These are phyloP conservation scores for Tipula unca DNA, from an alignment of 2,888 invertebrate species.

Conservation along the genomic window DNA sequence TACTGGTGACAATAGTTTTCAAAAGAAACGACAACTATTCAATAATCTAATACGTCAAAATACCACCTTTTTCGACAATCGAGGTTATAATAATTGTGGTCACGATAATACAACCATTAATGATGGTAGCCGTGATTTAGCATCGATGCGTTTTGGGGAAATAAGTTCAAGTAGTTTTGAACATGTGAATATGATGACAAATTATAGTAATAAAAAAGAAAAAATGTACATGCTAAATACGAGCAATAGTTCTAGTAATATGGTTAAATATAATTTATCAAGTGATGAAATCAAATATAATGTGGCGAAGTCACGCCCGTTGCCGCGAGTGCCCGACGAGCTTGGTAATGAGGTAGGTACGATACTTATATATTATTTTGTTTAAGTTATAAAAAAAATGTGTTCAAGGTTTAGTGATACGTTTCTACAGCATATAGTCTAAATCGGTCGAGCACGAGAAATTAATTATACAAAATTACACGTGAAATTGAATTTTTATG, in stretches of 20 bases:
- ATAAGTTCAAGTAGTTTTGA: slow-evolving; percentile 32
- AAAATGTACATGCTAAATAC: neutral
- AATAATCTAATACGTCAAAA: neutral
- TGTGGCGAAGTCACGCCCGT: slow-evolving; percentile 27
- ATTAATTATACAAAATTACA: no score
- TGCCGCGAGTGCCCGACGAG: slow-evolving; percentile 27
- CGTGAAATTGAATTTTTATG: no score
- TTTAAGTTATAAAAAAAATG: no score
- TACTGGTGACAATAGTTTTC: neutral
- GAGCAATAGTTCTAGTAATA: neutral
- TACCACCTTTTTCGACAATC: neutral
- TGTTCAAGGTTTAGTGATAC: no score
- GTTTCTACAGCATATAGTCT: no score
- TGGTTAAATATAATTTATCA: neutral
- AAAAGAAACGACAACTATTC: neutral
- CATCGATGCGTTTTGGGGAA: slow-evolving; percentile 24
- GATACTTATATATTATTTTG: neutral
- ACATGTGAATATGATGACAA: slow-evolving; percentile 30
- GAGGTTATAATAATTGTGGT: neutral
- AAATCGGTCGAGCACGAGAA: no score
- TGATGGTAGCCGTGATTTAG: neutral
- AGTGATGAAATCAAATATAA: slow-evolving; percentile 22
- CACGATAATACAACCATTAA: neutral
- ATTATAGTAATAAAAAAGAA: neutral
- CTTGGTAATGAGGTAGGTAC: slow-evolving; percentile 25